Evolutionary conservation across 2,797 vertebrate genomes (phyloP).

Genomic region (Halcyon leucocephala): DNA sequence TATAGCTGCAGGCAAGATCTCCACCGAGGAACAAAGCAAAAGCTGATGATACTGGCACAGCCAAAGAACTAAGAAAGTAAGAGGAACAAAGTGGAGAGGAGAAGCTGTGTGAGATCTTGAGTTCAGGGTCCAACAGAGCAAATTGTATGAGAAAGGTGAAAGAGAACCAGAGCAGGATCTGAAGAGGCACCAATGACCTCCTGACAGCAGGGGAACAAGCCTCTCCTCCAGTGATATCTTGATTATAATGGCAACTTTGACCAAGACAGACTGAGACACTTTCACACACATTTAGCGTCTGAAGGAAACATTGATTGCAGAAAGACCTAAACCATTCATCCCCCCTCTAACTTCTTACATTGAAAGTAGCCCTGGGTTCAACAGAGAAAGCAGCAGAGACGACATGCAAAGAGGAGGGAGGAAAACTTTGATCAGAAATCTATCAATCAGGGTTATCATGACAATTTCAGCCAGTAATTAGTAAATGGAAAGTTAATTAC

Average conservation of each 20-base stretch:
- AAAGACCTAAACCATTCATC: neutral
- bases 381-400: neutral
- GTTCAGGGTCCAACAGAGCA: neutral
- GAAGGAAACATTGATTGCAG: conserved; percentile 54
- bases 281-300: neutral
- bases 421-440: conserved; percentile 8
- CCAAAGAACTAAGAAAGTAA: neutral
- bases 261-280: conserved; percentile 17
- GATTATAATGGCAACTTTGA: conserved; percentile 62
- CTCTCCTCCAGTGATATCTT: conserved; percentile 35
- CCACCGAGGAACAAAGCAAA: neutral
- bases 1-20: neutral
- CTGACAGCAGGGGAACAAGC: conserved; percentile 18
- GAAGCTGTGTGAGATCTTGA: neutral
- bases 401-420: neutral
- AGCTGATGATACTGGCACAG: neutral
- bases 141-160: neutral
- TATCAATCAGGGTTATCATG: neutral
- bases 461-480: conserved; percentile 49
- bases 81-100: neutral
- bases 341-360: neutral
- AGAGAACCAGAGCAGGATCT: conserved; percentile 1
- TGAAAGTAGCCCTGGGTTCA: neutral
- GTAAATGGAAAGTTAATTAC: conserved; percentile 38
- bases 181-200: conserved; percentile 29